Evolutionary conservation across 2,113 vertebrate genomes (phyloP).

Genomic region (Naja naja): DNA sequence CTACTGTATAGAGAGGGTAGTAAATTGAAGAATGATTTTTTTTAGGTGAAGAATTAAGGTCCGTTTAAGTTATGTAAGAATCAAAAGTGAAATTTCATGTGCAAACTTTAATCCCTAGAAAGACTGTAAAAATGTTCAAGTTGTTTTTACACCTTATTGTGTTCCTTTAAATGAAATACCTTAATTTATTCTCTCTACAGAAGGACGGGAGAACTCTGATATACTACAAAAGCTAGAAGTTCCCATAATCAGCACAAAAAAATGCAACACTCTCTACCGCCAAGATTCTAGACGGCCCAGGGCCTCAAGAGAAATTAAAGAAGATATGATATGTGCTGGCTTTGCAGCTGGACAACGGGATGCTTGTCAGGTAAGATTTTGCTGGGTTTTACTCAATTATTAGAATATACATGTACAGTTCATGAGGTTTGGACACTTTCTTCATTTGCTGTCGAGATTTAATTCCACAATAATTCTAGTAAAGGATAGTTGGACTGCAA

Average conservation of each 20-base stretch:
- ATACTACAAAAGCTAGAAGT: conserved; percentile 16
- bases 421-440: background rate
- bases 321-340: conserved; percentile 63
- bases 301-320: conserved; percentile 35
- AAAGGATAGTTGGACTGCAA: background rate
- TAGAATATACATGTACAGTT: background rate
- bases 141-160: background rate
- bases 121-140: background rate
- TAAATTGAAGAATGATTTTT: background rate
- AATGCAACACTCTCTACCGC: conserved; percentile 15
- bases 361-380: conserved; percentile 59
- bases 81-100: background rate
- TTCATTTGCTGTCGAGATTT: background rate
- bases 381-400: background rate
- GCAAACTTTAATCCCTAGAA: background rate
- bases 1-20: background rate
- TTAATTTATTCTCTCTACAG: background rate
- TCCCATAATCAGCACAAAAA: conserved; percentile 20
- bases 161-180: background rate
- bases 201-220: background rate
- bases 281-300: background rate
- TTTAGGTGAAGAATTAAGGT: background rate
- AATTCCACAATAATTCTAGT: background rate
- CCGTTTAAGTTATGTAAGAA: background rate
- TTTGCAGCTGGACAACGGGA: conserved; percentile 59